Base-by-base conservation (phyloP, 2,888 invertebrate species). In the Drosophila tanythrix region DNA sequence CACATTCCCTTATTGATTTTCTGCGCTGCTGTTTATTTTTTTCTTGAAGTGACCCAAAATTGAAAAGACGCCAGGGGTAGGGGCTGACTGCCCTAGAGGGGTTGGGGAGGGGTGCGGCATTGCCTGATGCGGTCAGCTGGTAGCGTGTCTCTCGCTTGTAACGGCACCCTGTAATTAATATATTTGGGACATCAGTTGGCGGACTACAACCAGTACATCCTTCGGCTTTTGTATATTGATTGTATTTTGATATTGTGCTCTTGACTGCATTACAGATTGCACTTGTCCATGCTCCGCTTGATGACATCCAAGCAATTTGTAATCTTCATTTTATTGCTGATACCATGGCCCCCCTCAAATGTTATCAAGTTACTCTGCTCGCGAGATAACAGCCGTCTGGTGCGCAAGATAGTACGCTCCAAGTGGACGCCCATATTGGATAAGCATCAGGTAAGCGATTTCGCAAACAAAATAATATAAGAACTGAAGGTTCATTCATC, bases 361-460 rank as follows among this genome's bases (percentile, higher is more conserved):
- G 95, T 97, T 84, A 96, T 97, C 95, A 97, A 96, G 94, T 96
- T 97, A 91, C 96, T 97, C 85, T 97, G 97, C 92, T 97, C 97
- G 89, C 95, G 97, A 95, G 97, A 97, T 95, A 97, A 96, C 94
- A 97, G 97, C 83, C 95, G 97, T 91, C 95, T 97, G 87, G 97
- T 98, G 78, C 95, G 97, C 91, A 97, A 97, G 94, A 96, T 97
- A 79, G 96, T 98, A 90, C 96, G 97, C 93, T 97, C 96, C 95
- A 97, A 97, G 95, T 97, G 98, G 97, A 95, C 96, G 81, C 98
- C 98, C 65, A 96, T 98, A 74, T 94, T 98, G 93, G 97, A 97
- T 91, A 96, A 97, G 93, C 97, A 97, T 94, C 96, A 97, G 89
- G 93, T 92, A 60, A 71, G 62, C 21, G 13, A 27, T 5, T 10